These are phyloP conservation scores for Chiloscyllium plagiosum DNA, from an alignment of 2,113 vertebrate genomes.

Conservation along the genomic window DNA sequence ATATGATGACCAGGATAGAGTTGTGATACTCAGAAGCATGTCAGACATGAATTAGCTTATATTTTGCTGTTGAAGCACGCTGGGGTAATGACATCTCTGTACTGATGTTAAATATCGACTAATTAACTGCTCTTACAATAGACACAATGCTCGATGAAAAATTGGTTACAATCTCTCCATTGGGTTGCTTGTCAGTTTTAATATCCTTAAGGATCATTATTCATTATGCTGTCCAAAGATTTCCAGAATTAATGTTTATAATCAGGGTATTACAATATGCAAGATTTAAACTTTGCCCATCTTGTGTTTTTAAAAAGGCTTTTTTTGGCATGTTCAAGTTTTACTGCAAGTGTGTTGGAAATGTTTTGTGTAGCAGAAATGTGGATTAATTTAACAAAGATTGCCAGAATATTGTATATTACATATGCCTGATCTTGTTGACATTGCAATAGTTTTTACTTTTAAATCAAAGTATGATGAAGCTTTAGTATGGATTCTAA, in stretches of 20 bases:
- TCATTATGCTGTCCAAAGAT: neutral
- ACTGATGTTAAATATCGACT: neutral
- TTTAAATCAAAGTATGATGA: too few relatives aligned
- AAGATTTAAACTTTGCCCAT: neutral
- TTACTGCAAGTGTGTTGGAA: neutral
- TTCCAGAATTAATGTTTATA: neutral
- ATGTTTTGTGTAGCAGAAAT: neutral
- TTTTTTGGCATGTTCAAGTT: neutral
- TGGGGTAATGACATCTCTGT: neutral
- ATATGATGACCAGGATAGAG: neutral
- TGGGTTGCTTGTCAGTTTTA: constrained; percentile 29
- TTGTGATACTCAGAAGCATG: neutral
- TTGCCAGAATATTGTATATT: neutral
- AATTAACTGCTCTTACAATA: neutral
- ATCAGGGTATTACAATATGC: neutral
- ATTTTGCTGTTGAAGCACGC: neutral
- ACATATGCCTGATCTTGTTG: neutral
- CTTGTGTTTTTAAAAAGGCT: neutral
- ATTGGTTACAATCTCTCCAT: constrained; percentile 4
- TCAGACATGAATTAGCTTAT: constrained; percentile 3
- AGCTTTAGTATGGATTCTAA: neutral
- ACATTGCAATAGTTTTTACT: too few relatives aligned
- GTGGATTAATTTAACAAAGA: neutral
- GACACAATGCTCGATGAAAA: neutral
- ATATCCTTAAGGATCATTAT: constrained; percentile 21